Evolutionary conservation across 2,888 invertebrate genomes (phyloP).

Genomic region (Eilema sororculum): DNA sequence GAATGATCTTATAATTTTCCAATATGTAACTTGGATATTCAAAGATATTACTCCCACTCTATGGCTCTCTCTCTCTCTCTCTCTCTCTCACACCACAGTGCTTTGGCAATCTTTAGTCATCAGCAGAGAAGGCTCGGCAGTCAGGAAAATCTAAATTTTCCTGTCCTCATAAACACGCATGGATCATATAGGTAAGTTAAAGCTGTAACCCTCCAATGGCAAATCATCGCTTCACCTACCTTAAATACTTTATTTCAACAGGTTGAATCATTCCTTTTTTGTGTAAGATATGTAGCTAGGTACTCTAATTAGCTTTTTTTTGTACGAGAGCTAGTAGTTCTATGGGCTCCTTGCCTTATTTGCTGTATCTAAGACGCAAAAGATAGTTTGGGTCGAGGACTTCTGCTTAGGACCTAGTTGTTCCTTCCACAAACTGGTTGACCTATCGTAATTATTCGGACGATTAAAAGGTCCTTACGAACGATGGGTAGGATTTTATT

Average conservation of each 20-base stretch:
- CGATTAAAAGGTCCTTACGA: neutral
- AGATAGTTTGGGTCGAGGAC: conserved; percentile 1
- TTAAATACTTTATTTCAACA: neutral
- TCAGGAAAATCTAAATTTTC: no score
- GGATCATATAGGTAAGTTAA: neutral
- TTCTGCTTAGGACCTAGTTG: neutral
- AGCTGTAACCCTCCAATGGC: neutral
- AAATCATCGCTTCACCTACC: neutral
- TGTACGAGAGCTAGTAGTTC: neutral
- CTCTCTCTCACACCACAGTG: no score
- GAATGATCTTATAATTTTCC: no score
- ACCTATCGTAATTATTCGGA: conserved; percentile 1
- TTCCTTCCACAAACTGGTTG: neutral
- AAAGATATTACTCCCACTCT: no score
- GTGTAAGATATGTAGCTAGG: neutral
- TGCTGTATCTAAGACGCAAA: neutral
- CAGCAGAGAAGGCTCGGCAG: no score
- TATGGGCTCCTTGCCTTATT: neutral
- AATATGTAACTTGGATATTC: no score
- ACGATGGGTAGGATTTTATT: neutral
- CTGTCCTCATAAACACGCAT: neutral
- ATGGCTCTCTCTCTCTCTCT: no score
- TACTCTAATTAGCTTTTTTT: neutral
- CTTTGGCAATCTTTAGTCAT: no score
- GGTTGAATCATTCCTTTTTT: neutral